Percentiles rank a stretch among this genome's conserved stretches.
Conservation (phyloP, 2,797 vertebrate genomes). For the Luscinia megarhynchos region DNA sequence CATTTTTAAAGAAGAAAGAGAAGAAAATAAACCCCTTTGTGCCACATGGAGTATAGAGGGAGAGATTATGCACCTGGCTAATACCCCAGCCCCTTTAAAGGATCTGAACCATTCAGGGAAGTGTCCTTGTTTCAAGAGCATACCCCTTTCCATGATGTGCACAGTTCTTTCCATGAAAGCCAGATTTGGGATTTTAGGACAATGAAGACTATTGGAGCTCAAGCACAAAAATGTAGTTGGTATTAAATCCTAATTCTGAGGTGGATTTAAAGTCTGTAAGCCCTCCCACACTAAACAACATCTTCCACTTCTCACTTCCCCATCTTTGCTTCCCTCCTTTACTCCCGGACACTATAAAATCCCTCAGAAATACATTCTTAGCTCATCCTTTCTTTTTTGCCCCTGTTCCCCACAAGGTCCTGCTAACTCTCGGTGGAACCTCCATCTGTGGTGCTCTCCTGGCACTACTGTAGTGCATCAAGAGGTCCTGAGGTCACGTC, state of each 20-base stretch:
- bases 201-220: background rate
- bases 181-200: background rate
- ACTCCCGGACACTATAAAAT: background rate
- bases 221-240: background rate
- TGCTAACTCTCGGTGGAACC: background rate
- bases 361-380: background rate
- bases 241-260: background rate
- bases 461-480: background rate
- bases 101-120: background rate
- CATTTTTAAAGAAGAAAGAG: background rate
- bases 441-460: background rate
- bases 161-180: background rate
- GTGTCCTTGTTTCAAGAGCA: background rate
- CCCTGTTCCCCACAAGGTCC: background rate
- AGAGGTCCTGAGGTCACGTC: background rate
- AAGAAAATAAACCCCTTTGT: background rate
- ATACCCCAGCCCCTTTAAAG: background rate
- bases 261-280: background rate
- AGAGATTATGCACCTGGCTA: background rate
- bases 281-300: background rate
- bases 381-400: background rate
- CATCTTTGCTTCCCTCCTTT: background rate
- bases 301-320: background rate
- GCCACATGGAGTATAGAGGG: too few species aligned
- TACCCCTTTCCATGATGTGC: background rate